phyloP scores from a whole-genome alignment of 2,888 invertebrate genomes.

The Apoderus coryli region DNA sequence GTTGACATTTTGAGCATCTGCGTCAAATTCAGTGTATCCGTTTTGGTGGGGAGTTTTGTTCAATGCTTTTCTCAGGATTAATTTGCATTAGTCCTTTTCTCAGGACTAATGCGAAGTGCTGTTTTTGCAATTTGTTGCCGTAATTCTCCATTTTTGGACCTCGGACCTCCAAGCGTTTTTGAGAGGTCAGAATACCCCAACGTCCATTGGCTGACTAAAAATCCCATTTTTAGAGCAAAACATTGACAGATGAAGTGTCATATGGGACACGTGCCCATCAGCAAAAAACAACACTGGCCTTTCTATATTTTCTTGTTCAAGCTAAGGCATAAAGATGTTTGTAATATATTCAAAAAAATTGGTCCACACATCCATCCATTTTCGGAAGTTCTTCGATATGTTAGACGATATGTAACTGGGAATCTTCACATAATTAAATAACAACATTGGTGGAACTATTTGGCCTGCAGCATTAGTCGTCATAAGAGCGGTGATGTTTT shows the following conservation, averaged over 20 bases:
- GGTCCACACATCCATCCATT: slow-evolving; percentile 29
- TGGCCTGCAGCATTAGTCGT: slow-evolving; percentile 1
- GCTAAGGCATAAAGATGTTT: slow-evolving; percentile 24
- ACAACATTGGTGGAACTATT: slow-evolving; percentile 14
- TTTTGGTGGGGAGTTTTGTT: too few relatives aligned
- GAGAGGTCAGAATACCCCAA: slow-evolving; percentile 10
- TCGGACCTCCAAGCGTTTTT: slow-evolving; percentile 10
- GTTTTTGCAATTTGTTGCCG: too few relatives aligned
- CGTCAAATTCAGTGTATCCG: too few relatives aligned
- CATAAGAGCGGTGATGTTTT: slow-evolving; percentile 18
- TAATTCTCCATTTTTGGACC: slow-evolving; percentile 11
- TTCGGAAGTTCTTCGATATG: slow-evolving; percentile 19
- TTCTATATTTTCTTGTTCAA: slow-evolving; percentile 1
- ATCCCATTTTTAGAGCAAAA: slow-evolving; percentile 6
- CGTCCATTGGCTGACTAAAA: slow-evolving; percentile 8
- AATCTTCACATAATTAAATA: slow-evolving; percentile 22
- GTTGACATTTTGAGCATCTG: too few relatives aligned
- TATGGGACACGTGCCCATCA: slow-evolving; percentile 6
- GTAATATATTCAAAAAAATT: slow-evolving; percentile 28
- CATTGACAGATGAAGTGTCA: background rate
- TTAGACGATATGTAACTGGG: slow-evolving; percentile 18
- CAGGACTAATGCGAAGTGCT: too few relatives aligned
- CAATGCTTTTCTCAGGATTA: too few relatives aligned
- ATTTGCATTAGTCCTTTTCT: too few relatives aligned
- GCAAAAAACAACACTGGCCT: slow-evolving; percentile 4